These are phyloP conservation scores for Microvelia longipes DNA, from an alignment of 1,140 invertebrate genomes.

Conservation along the genomic window DNA sequence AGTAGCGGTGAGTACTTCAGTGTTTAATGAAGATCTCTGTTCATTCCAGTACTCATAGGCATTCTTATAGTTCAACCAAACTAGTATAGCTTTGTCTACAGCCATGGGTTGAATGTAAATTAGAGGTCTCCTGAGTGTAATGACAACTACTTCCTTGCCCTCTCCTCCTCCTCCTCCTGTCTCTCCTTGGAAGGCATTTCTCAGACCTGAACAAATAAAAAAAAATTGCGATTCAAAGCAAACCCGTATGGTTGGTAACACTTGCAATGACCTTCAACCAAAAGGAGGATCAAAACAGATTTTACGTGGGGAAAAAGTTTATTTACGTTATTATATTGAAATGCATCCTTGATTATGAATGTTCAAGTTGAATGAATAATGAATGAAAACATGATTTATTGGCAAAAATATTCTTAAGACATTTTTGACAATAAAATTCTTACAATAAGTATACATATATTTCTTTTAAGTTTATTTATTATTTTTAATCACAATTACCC, in stretches of 20 bases:
- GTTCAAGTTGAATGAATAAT: no score
- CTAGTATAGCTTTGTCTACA: conserved; percentile 88
- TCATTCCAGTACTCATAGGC: conserved; percentile 98
- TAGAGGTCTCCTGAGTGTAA: conserved; percentile 76
- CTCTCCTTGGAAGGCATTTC: conserved; percentile 80
- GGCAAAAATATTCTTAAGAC: no score
- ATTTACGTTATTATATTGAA: background rate
- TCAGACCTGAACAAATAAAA: conserved; percentile 34
- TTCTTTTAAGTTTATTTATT: no score
- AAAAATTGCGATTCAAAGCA: background rate
- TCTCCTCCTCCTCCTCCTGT: conserved; percentile 45
- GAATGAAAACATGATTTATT: no score
- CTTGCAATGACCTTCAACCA: no score
- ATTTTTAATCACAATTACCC: no score
- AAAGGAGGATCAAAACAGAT: no score
- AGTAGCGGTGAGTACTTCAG: conserved; percentile 67
- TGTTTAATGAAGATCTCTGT: conserved; percentile 73
- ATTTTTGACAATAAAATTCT: no score
- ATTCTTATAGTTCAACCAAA: conserved; percentile 97
- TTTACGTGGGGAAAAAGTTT: no score
- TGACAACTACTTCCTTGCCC: conserved; percentile 86
- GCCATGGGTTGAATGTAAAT: conserved; percentile 91
- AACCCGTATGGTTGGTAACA: no score
- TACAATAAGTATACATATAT: no score
- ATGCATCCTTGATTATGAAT: no score